Percentiles rank a stretch among this genome's conserved stretches.
phyloP scores from a whole-genome alignment of 2,888 invertebrate species.

The Platycnemis pennipes region DNA sequence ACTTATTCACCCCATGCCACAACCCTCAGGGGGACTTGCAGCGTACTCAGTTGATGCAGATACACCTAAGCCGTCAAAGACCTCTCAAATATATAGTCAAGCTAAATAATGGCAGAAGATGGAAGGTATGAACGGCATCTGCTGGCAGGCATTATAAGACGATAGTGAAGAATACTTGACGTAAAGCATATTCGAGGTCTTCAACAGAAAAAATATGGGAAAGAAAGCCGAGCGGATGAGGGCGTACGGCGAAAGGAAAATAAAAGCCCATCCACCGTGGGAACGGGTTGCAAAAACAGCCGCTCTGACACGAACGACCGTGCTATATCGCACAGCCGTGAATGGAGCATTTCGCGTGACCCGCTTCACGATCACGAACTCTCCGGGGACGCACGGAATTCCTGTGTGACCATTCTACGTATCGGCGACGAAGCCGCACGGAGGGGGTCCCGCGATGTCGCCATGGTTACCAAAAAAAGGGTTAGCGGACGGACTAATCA shows the following conservation, averaged over 20 bases:
- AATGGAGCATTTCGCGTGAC: slow-evolving; percentile 30
- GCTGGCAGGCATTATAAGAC: background rate
- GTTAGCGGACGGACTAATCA: background rate
- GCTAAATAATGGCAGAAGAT: background rate
- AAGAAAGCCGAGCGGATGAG: background rate
- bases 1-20: no score
- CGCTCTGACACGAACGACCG: background rate
- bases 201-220: background rate
- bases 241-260: slow-evolving; percentile 10
- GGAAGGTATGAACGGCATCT: background rate
- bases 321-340: background rate
- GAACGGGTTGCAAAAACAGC: background rate
- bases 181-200: background rate
- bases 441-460: background rate
- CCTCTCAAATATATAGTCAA: no score
- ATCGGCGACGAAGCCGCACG: background rate
- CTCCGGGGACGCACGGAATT: background rate
- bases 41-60: no score
- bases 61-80: background rate
- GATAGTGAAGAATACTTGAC: background rate
- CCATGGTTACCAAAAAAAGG: background rate
- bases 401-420: background rate
- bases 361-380: background rate
- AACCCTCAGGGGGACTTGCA: no score
- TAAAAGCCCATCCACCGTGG: background rate